These are phyloP conservation scores for Drosophila busckii DNA, from an alignment of 1,140 invertebrate genomes.

Conservation along the genomic window DNA sequence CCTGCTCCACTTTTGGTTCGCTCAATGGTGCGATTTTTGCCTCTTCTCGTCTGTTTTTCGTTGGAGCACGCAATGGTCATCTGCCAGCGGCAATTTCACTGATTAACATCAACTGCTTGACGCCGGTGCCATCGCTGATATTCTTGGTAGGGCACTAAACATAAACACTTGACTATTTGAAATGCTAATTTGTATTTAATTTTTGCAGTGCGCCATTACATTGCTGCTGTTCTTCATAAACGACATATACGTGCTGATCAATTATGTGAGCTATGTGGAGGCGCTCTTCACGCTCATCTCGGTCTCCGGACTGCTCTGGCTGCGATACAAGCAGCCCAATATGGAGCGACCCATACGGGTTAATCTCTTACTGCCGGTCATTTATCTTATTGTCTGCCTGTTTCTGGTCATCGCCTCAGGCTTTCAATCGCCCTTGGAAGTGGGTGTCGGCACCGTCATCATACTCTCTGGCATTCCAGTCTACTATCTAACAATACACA, in stretches of 20 bases:
- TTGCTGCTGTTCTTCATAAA: constrained; percentile 89
- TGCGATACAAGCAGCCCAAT: constrained; percentile 88
- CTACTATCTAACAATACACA: constrained; percentile 91
- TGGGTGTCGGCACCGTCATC: constrained; percentile 90
- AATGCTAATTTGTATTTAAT: constrained; percentile 36
- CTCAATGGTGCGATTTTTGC: constrained; percentile 94
- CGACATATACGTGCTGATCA: constrained; percentile 94
- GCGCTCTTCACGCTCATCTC: constrained; percentile 95
- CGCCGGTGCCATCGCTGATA: constrained; percentile 94
- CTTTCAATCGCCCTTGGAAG: constrained; percentile 86
- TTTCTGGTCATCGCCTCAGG: constrained; percentile 92
- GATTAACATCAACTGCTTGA: constrained; percentile 90
- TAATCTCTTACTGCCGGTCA: constrained; percentile 86
- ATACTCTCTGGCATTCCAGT: constrained; percentile 91
- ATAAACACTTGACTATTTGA: background rate
- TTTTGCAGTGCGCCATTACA: constrained; percentile 87
- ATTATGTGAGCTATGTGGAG: constrained; percentile 96
- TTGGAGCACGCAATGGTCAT: constrained; percentile 94
- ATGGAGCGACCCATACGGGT: constrained; percentile 86
- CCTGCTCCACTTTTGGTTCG: constrained; percentile 92
- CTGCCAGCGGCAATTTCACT: constrained; percentile 92
- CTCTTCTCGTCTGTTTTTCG: constrained; percentile 92
- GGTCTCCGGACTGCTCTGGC: constrained; percentile 91
- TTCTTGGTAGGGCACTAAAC: constrained; percentile 86
- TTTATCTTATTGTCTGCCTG: constrained; percentile 90